Base-by-base conservation (phyloP, 2,888 invertebrate genomes). In the Drosophila rubida region DNA sequence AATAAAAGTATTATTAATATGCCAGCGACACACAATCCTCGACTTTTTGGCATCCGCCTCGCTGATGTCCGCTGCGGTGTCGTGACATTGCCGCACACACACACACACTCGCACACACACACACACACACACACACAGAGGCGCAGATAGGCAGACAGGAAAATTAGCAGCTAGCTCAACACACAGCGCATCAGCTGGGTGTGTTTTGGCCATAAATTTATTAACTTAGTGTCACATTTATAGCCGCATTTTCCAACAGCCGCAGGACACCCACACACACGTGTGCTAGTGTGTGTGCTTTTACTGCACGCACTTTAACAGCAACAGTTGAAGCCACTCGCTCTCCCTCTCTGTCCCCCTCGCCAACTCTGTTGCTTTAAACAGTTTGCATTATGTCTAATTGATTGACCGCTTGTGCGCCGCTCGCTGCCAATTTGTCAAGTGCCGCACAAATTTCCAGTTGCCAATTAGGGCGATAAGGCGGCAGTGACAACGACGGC, bases 191-290 rank as follows among this genome's bases (percentile, higher is more conserved):
- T 78, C 69, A 68, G 75, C 64, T 80, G 80, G 81, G 85, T 85
- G 85, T 84, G 85, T 80, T 83, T 81, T 64, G 58, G 78, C 73
- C 85, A 85, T 84, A 85, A 84, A 85, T 84, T 85, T 84, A 84
- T 84, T 83, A 84, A 83, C 85, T 84, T 85, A 85, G 81, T 85
- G 85, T 84, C 83, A 81, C 83, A 78, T 84, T 85, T 83, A 84
- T 81, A 70, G 80, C 68, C 80, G 69, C 77, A 65, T 66, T 75
- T 69, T 71, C 74, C 32, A 19, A 51, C 22, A 67, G 41, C 42
- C 39, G 19, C 58, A 64, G 51, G 58, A 65, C 68, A 7, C 39
- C 27, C 9, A 23, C 25, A 30, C 23, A 35, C 2, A 46, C 14
- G 13, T 6, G 22, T 41, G 42, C 27, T 41, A 4, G 11, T 32